Base-by-base conservation (phyloP, 2,797 vertebrate genomes). In the Hoplostethus atlanticus region DNA sequence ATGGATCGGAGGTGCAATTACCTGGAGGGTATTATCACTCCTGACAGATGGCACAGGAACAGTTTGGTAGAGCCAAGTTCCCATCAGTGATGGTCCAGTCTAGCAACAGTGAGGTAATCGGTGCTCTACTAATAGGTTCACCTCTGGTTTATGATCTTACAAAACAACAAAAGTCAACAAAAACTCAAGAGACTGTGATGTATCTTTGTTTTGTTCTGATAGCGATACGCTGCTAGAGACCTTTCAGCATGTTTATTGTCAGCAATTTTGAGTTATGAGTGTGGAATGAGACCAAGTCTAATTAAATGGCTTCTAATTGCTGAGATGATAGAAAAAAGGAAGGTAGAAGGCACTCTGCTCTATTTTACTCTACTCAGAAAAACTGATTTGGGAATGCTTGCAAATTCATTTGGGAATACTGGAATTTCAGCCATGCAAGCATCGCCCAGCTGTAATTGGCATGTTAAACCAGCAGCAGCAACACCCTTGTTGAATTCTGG, bases 41-140 rank as follows among this genome's bases (percentile, higher is more conserved):
- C 68, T 72, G 82, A 89, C 91, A 93, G 92, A 91, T 92, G 89
- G 89, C 66, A 72, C 59, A 71, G 61, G 65, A 72, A 80, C 54
- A 83, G 80, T 85, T 84, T 42, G 60, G 53, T 42, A n/a, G 64
- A 68, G 69, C 62, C 77, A 75, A 87, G 80, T 76, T 89, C n/a
- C n/a, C 63, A 67, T 64, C 67, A n/a, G 46, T 47, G 17, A 13
- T 54, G 17, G 40, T 79, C 63, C 34, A 5, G 72, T 65, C 66
- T 64, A 31, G 70, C 54, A 77, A 77, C 76, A 48, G 71, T 68
- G 65, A 68, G 71, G 42, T 21, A 36, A 47, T 28, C 38, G 7
- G 25, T 3, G 12, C 36, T 69, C 62, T 31, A 50, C 31, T 25
- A 61, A 62, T 55, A 36, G 60, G 50, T 17, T 16, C 21, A 68